Conservation (phyloP, 2,797 vertebrate species). For the Garrulus glandarius region DNA sequence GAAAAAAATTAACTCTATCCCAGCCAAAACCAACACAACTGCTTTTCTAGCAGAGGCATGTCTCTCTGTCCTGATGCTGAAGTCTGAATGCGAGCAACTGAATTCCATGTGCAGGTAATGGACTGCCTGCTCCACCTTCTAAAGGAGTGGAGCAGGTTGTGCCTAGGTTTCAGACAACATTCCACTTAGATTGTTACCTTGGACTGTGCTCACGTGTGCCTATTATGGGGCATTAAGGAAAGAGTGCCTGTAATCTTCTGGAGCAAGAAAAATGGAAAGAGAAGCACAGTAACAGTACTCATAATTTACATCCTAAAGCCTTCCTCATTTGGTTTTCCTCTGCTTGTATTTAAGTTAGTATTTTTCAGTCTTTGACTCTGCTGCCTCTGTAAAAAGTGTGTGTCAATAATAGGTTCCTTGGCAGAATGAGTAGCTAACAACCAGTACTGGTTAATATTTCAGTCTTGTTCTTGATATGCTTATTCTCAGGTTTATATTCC, state of each 20-base stretch:
- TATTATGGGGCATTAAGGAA: background rate
- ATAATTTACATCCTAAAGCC: background rate
- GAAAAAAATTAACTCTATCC: background rate
- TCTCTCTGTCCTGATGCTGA: background rate
- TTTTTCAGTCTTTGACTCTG: background rate
- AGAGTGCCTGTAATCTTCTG: background rate
- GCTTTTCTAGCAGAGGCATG: background rate
- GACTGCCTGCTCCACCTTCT: background rate
- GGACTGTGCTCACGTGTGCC: background rate
- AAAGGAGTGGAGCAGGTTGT: conserved; percentile 9
- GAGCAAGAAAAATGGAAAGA: background rate
- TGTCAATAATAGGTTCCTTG: background rate
- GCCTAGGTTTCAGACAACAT: background rate
- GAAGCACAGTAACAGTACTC: background rate
- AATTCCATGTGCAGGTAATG: background rate
- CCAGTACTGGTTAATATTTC: background rate
- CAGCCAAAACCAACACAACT: background rate
- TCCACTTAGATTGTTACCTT: conserved; percentile 18
- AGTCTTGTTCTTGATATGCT: background rate
- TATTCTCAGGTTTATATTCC: background rate
- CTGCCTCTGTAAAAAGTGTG: background rate
- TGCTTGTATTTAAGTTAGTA: background rate
- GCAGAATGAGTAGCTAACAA: background rate
- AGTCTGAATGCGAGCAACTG: background rate
- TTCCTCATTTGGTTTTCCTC: background rate